Evolutionary conservation across 1,140 invertebrate species (phyloP).

Genomic region (Drosophila leontia): DNA sequence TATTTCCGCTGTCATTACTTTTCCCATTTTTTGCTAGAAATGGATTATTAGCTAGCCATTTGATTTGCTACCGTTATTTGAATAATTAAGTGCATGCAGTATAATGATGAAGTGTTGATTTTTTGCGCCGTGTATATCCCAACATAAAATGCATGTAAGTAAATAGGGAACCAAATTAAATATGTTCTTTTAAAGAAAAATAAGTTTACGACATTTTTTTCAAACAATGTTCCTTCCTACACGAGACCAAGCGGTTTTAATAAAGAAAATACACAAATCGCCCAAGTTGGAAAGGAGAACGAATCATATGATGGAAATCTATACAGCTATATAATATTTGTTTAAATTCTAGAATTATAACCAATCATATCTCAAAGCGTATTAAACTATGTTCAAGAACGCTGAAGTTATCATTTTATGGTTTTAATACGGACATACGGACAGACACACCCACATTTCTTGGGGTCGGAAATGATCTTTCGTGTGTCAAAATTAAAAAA

Average conservation of each 20-base stretch:
- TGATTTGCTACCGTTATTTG: slow-evolving; percentile 64
- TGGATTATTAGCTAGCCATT: slow-evolving; percentile 71
- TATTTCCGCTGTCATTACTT: slow-evolving; percentile 20
- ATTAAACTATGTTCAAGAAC: too few relatives aligned
- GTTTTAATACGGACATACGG: too few relatives aligned
- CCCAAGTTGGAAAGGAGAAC: too few relatives aligned
- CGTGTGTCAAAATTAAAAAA: too few relatives aligned
- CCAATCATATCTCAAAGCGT: too few relatives aligned
- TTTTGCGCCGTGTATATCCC: slow-evolving; percentile 17
- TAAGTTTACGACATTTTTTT: neutral
- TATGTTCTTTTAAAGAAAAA: neutral
- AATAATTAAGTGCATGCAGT: slow-evolving; percentile 33
- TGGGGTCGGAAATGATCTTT: too few relatives aligned
- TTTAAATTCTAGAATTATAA: too few relatives aligned
- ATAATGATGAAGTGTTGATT: slow-evolving; percentile 14
- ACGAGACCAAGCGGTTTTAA: neutral
- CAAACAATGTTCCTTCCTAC: neutral
- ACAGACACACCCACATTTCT: too few relatives aligned
- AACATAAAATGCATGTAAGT: slow-evolving; percentile 35
- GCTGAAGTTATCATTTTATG: too few relatives aligned
- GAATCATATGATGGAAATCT: too few relatives aligned
- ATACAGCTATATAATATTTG: too few relatives aligned
- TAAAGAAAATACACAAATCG: too few relatives aligned
- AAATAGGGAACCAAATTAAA: slow-evolving; percentile 19
- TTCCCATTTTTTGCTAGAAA: slow-evolving; percentile 74